These are phyloP conservation scores for Phymatocera aterrima DNA, from an alignment of 2,888 invertebrate genomes.

Conservation along the genomic window DNA sequence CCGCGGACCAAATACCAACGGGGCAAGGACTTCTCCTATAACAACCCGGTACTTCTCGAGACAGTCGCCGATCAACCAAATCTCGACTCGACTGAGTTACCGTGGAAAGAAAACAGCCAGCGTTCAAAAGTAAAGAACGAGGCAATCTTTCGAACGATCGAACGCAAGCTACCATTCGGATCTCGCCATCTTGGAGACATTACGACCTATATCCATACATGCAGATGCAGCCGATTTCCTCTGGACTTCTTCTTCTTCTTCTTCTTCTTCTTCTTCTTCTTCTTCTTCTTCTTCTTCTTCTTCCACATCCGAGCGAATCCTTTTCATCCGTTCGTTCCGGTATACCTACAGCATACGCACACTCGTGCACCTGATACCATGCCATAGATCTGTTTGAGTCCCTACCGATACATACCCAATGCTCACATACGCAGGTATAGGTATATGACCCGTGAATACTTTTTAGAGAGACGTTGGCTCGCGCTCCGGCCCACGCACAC, in stretches of 20 bases:
- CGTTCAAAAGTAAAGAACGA: constrained; percentile 65
- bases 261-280: too few species aligned
- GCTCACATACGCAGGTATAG: too few species aligned
- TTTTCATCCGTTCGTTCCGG: too few species aligned
- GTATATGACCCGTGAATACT: constrained; percentile 25
- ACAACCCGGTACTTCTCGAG: constrained; percentile 26
- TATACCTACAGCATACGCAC: constrained; percentile 41
- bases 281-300: too few species aligned
- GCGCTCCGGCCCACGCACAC: background rate
- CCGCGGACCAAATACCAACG: constrained; percentile 32
- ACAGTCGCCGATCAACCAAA: constrained; percentile 37
- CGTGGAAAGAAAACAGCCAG: constrained; percentile 60
- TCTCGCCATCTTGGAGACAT: constrained; percentile 47
- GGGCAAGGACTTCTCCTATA: constrained; percentile 26
- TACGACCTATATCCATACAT: constrained; percentile 24
- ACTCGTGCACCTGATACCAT: background rate
- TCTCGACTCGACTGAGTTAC: background rate
- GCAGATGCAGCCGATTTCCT: too few species aligned
- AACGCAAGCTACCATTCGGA: constrained; percentile 66
- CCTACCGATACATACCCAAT: background rate
- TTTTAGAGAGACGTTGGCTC: background rate
- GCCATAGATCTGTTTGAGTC: background rate
- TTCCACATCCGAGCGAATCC: too few species aligned
- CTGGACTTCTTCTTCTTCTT: too few species aligned
- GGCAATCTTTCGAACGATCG: constrained; percentile 69